Conservation (phyloP, 2,797 vertebrate genomes). For the Dendrocincla fuliginosa region DNA sequence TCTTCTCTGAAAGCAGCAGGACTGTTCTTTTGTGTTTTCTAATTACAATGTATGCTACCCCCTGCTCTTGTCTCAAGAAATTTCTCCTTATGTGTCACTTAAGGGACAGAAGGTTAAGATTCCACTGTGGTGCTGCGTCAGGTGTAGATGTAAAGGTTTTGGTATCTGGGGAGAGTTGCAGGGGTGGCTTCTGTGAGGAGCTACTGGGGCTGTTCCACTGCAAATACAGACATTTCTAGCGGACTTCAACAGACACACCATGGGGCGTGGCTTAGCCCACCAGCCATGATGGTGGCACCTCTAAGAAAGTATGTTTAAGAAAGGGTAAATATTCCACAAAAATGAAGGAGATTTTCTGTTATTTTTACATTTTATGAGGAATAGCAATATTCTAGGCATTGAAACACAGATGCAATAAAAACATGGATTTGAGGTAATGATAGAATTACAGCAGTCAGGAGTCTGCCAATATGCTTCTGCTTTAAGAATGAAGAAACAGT, state of each 20-base stretch:
- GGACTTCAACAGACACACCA: rapidly evolving
- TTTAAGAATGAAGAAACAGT: neutral
- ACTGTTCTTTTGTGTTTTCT: neutral
- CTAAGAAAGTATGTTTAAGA: neutral
- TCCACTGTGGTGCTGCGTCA: neutral
- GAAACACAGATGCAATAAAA: neutral
- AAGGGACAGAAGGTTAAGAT: neutral
- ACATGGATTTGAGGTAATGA: neutral
- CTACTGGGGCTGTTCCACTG: rapidly evolving
- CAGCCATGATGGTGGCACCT: rapidly evolving
- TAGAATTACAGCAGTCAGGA: neutral
- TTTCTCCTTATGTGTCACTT: neutral
- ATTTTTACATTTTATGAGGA: neutral
- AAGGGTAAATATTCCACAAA: neutral
- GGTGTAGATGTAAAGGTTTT: neutral
- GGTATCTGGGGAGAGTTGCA: neutral
- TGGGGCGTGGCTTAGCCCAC: rapidly evolving
- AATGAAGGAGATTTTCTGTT: neutral
- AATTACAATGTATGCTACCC: neutral
- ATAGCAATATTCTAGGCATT: neutral
- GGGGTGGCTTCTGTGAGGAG: neutral
- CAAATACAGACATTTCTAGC: neutral
- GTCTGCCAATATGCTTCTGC: neutral
- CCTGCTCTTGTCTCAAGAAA: neutral
- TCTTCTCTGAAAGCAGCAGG: neutral